Conservation (phyloP, 1,140 invertebrate genomes). For the Drosophila varians region DNA sequence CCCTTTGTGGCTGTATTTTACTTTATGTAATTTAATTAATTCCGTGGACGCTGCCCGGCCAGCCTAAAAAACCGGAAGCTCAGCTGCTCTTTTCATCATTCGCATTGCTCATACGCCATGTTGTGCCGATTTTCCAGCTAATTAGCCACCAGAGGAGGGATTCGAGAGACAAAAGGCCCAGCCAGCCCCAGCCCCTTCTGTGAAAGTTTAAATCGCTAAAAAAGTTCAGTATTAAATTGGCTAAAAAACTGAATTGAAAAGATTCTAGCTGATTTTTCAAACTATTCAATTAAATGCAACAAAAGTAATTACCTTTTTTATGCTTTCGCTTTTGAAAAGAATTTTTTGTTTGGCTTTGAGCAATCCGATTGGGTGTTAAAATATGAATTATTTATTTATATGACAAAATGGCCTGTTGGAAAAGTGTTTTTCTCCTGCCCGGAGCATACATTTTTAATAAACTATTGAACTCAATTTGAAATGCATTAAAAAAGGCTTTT, state of each 20-base stretch:
- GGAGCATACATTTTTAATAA: not conserved
- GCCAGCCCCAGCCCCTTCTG: not conserved
- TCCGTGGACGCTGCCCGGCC: not conserved
- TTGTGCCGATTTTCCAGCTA: constrained; percentile 55
- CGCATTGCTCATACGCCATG: constrained; percentile 53
- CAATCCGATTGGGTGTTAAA: constrained; percentile 4
- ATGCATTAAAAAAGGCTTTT: not conserved
- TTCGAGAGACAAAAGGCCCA: constrained; percentile 4
- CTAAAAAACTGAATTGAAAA: not conserved
- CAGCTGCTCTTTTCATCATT: constrained; percentile 15
- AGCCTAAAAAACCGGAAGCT: not conserved
- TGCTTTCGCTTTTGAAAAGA: not conserved
- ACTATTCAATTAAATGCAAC: not conserved
- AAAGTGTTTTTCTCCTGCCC: not conserved
- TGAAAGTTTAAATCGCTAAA: not conserved
- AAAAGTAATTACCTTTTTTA: not conserved
- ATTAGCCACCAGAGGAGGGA: constrained; percentile 47
- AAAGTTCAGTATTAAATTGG: not conserved
- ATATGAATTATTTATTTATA: constrained; percentile 6
- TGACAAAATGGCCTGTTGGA: not conserved
- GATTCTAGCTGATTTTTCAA: not conserved
- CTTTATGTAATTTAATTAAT: constrained; percentile 31
- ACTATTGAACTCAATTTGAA: not conserved
- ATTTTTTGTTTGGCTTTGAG: not conserved
- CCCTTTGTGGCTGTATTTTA: constrained; percentile 14